Evolutionary conservation across 64 coral and sea anemone species (phyloP).

Genomic region (Actinia tenebrosa): DNA sequence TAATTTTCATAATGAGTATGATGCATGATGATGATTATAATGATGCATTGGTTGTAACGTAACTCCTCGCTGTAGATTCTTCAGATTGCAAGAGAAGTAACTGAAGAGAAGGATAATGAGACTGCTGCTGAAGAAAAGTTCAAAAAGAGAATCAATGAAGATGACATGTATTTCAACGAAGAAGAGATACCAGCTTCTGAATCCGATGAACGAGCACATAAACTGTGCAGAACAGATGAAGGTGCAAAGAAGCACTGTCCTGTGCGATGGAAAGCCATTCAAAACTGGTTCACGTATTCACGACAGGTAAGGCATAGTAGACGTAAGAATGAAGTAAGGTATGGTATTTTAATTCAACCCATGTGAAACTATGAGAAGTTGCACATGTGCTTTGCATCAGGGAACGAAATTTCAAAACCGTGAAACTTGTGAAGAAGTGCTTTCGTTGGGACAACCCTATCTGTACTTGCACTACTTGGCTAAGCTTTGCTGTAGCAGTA

Average conservation of each 20-base stretch:
- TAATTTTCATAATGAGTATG: no score
- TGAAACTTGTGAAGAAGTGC: no score
- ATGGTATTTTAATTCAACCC: no score
- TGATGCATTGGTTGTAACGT: neutral
- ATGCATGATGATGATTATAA: no score
- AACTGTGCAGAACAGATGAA: constrained; percentile 56
- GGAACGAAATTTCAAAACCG: no score
- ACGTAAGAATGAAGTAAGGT: no score
- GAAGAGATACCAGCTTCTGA: constrained; percentile 64
- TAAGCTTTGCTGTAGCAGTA: no score
- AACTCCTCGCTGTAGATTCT: constrained; percentile 24
- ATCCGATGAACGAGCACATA: constrained; percentile 64
- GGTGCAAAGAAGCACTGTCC: constrained; percentile 74
- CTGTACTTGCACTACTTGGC: no score
- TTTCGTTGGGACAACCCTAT: no score
- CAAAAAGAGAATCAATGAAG: constrained; percentile 37
- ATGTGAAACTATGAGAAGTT: neutral
- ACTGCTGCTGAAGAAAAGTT: constrained; percentile 54
- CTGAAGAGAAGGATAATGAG: constrained; percentile 55
- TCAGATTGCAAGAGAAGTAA: constrained; percentile 45
- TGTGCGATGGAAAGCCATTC: constrained; percentile 73
- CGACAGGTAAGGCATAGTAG: constrained; percentile 20
- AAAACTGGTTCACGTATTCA: constrained; percentile 68
- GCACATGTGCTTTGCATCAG: no score
- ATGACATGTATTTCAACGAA: constrained; percentile 76